These are phyloP conservation scores for Boloria euphrosyne DNA, from an alignment of 2,888 invertebrate genomes.

Conservation along the genomic window DNA sequence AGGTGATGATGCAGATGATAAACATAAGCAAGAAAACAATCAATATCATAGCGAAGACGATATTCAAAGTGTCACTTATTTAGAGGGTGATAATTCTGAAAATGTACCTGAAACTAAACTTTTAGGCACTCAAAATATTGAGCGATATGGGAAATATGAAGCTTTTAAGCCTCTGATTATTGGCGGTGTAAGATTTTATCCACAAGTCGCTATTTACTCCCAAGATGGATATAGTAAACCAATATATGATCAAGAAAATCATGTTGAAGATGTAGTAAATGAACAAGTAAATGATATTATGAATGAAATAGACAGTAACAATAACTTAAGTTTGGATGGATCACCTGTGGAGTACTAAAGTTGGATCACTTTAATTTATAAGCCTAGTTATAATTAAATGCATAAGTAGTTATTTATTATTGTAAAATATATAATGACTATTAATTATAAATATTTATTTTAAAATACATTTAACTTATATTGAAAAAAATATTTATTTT, in stretches of 20 bases:
- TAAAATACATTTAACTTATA: too few relatives aligned
- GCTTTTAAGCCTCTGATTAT: slow-evolving; percentile 53
- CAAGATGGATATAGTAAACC: slow-evolving; percentile 48
- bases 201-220: slow-evolving; percentile 51
- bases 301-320: slow-evolving; percentile 51
- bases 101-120: slow-evolving; percentile 32
- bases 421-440: too few relatives aligned
- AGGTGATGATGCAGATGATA: slow-evolving; percentile 40
- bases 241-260: slow-evolving; percentile 30
- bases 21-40: slow-evolving; percentile 21
- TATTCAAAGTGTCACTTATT: slow-evolving; percentile 18
- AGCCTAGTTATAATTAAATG: too few relatives aligned
- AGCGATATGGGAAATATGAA: slow-evolving; percentile 52
- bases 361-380: not conserved
- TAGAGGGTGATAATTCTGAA: slow-evolving; percentile 26
- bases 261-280: slow-evolving; percentile 22
- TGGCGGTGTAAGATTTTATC: slow-evolving; percentile 51
- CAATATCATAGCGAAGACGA: slow-evolving; percentile 42
- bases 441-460: too few relatives aligned
- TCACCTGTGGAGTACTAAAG: slow-evolving; percentile 60
- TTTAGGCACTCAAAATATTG: slow-evolving; percentile 45
- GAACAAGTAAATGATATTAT: slow-evolving; percentile 17
- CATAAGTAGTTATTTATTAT: not conserved
- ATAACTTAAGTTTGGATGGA: slow-evolving; percentile 56
- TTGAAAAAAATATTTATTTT: too few relatives aligned